A percentile compares a stretch with the other conserved stretches of the same genome.
phyloP scores from a whole-genome alignment of 1,140 invertebrate species.

The Stenopsyche tienmushanensis region DNA sequence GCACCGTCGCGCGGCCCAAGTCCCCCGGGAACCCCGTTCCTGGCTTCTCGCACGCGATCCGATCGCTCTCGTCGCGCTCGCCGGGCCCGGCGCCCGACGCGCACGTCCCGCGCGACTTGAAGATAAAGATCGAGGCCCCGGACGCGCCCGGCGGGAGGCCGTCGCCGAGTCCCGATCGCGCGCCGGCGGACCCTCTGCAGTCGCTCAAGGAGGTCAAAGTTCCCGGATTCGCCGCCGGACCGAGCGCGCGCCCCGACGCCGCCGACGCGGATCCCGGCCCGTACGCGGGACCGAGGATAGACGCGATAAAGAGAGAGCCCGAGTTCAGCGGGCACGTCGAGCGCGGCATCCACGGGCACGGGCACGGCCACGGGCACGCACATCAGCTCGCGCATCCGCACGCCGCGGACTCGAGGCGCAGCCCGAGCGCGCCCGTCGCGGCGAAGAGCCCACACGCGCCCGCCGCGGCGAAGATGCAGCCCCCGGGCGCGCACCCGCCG shows the following conservation, averaged over 20 bases:
- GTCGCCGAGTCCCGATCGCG: constrained; percentile 55
- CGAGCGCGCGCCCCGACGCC: constrained; percentile 51
- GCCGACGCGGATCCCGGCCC: constrained; percentile 50
- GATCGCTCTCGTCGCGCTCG: constrained; percentile 37
- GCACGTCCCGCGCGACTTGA: constrained; percentile 73
- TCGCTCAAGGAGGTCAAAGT: constrained; percentile 80
- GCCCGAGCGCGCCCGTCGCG: constrained; percentile 46
- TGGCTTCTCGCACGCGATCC: constrained; percentile 48
- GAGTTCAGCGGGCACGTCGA: constrained; percentile 56
- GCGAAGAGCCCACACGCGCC: constrained; percentile 56
- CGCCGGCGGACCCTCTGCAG: constrained; percentile 68
- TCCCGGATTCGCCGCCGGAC: constrained; percentile 65
- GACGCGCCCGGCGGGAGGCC: constrained; percentile 45
- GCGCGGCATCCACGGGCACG: too few relatives aligned
- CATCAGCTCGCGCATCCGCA: too few relatives aligned
- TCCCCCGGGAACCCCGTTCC: constrained; percentile 47
- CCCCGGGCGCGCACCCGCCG: constrained; percentile 44
- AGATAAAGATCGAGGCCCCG: constrained; percentile 75
- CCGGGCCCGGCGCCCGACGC: constrained; percentile 47
- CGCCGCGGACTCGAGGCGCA: constrained; percentile 46
- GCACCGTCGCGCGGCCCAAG: constrained; percentile 47
- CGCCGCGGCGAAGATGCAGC: constrained; percentile 55
- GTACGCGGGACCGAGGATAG: constrained; percentile 61
- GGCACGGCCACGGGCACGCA: too few relatives aligned
- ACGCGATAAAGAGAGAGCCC: constrained; percentile 76